phyloP scores from a whole-genome alignment of 2,888 invertebrate species.

The Cantharis lateralis region DNA sequence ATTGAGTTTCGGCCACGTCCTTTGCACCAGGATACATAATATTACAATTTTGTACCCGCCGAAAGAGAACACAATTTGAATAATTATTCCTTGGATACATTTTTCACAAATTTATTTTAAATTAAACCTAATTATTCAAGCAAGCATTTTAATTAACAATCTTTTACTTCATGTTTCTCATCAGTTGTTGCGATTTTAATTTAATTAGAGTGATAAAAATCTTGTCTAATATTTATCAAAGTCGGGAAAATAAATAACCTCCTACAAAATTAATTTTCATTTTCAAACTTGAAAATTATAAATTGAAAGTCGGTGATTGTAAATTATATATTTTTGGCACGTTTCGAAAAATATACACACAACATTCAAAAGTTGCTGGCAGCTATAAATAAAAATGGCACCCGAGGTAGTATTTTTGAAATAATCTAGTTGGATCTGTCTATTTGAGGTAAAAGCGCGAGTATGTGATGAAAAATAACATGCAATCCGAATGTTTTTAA shows the following conservation, averaged over 20 bases:
- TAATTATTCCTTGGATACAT: neutral
- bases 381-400: too few relatives aligned
- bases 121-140: constrained; percentile 46
- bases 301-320: neutral
- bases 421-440: too few relatives aligned
- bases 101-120: neutral
- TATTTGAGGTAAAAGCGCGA: too few relatives aligned
- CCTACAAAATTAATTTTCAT: constrained; percentile 13
- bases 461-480: too few relatives aligned
- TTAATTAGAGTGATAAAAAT: constrained; percentile 47
- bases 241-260: constrained; percentile 33
- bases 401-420: too few relatives aligned
- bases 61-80: constrained; percentile 18
- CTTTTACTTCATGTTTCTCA: constrained; percentile 51
- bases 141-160: constrained; percentile 51
- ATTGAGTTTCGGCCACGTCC: constrained; percentile 20
- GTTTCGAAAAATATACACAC: too few relatives aligned
- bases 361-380: too few relatives aligned
- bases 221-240: constrained; percentile 47
- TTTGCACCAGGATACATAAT: constrained; percentile 13
- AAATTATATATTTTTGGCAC: neutral
- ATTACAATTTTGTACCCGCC: constrained; percentile 16
- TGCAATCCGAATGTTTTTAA: too few relatives aligned
- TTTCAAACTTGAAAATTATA: neutral
- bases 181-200: constrained; percentile 51